Conservation (phyloP, 2,797 vertebrate species). For the Lateolabrax maculatus region DNA sequence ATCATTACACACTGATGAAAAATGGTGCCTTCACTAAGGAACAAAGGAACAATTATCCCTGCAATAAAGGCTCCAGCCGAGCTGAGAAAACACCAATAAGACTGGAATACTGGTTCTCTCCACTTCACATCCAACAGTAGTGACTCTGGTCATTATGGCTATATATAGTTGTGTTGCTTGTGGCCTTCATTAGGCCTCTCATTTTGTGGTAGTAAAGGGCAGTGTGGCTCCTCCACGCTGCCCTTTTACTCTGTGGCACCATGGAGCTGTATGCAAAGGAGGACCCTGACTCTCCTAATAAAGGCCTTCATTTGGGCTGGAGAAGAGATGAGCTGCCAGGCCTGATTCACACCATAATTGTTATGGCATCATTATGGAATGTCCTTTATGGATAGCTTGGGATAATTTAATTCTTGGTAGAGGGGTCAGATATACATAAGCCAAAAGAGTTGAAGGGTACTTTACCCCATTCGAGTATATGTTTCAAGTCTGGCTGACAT, state of each 20-base stretch:
- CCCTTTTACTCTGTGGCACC: slow-evolving; percentile 75
- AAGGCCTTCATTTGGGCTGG: slow-evolving; percentile 71
- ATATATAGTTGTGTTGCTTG: slow-evolving; percentile 74
- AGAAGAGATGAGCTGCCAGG: slow-evolving; percentile 76
- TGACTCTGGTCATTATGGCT: slow-evolving; percentile 75
- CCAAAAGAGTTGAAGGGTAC: slow-evolving; percentile 75
- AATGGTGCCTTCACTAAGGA: slow-evolving; percentile 48
- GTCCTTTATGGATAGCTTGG: slow-evolving; percentile 56
- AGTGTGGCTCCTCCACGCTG: slow-evolving; percentile 61
- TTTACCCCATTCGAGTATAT: slow-evolving; percentile 57
- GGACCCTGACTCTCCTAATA: slow-evolving; percentile 68
- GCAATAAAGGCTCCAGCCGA: slow-evolving; percentile 49
- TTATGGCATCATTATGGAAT: slow-evolving; percentile 70
- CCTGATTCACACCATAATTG: slow-evolving; percentile 64
- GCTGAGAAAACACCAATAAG: slow-evolving; percentile 64
- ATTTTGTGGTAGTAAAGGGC: slow-evolving; percentile 74
- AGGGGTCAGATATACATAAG: slow-evolving; percentile 65
- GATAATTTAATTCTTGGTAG: slow-evolving; percentile 64
- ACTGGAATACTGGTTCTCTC: slow-evolving; percentile 13
- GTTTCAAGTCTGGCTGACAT: slow-evolving; percentile 76
- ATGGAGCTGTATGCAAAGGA: slow-evolving; percentile 71
- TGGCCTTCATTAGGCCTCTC: slow-evolving; percentile 81
- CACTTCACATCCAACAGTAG: slow-evolving; percentile 34
- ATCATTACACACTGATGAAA: slow-evolving; percentile 44
- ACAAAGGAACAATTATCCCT: slow-evolving; percentile 70